phyloP scores from a whole-genome alignment of 2,797 vertebrate species.

The Microcaecilia unicolor region DNA sequence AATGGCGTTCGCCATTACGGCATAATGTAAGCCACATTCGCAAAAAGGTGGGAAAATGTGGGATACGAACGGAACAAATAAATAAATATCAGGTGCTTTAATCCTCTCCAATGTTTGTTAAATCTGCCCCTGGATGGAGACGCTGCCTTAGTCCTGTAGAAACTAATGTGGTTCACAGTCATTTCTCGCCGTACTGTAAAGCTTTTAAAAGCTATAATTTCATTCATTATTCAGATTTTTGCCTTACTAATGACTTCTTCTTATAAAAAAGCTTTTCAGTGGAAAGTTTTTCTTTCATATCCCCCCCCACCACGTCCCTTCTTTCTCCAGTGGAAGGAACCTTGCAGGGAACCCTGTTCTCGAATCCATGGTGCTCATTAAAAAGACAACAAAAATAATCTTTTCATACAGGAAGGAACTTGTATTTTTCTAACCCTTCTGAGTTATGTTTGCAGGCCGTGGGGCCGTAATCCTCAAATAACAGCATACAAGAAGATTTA shows the following conservation, averaged over 20 bases:
- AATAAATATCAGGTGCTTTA: no score
- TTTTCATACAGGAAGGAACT: slow-evolving; percentile 11
- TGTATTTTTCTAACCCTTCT: slow-evolving; percentile 30
- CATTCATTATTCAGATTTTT: slow-evolving; percentile 3
- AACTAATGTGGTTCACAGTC: no score
- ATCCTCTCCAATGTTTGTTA: no score
- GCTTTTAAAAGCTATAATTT: not conserved
- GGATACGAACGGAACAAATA: no score
- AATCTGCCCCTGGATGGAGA: no score
- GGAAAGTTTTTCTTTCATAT: slow-evolving; percentile 28
- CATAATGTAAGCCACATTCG: no score
- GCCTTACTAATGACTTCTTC: slow-evolving; percentile 16
- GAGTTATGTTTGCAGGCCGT: no score
- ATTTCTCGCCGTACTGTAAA: not conserved
- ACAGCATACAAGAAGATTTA: slow-evolving; percentile 30
- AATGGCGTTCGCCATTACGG: no score
- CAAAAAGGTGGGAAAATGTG: no score
- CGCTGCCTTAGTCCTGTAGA: no score
- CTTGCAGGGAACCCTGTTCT: slow-evolving; percentile 22
- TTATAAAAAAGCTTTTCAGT: slow-evolving; percentile 13
- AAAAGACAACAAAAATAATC: slow-evolving; percentile 9
- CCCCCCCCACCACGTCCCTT: no score
- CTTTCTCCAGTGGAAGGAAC: no score
- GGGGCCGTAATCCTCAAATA: slow-evolving; percentile 50
- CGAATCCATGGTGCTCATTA: slow-evolving; percentile 3